phyloP scores from a whole-genome alignment of 2,888 invertebrate genomes.

The Sicus ferrugineus region DNA sequence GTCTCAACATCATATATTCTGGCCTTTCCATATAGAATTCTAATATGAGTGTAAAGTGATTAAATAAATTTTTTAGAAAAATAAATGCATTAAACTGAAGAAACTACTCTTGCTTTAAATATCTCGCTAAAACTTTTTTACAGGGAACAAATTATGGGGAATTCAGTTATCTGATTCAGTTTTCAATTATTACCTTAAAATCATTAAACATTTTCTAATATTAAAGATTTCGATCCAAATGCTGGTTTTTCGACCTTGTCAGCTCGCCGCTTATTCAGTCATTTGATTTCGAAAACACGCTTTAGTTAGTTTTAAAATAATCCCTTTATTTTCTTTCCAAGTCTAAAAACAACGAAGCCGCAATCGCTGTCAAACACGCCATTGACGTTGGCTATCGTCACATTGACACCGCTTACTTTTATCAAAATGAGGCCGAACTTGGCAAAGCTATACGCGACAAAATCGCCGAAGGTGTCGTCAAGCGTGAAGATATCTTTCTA shows the following conservation, averaged over 20 bases:
- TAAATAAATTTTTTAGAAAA: neutral
- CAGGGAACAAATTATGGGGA: too few species aligned
- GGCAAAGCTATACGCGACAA: conserved; percentile 72
- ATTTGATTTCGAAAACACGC: too few species aligned
- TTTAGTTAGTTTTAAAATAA: too few species aligned
- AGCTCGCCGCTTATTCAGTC: too few species aligned
- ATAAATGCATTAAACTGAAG: neutral
- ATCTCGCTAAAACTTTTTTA: too few species aligned
- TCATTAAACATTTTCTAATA: too few species aligned
- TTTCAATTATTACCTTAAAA: too few species aligned
- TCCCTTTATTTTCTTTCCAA: conserved; percentile 57
- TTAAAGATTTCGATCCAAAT: neutral
- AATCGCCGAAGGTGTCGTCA: conserved; percentile 71
- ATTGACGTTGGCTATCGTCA: conserved; percentile 79
- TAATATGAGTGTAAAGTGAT: conserved; percentile 23
- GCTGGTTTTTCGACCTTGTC: too few species aligned
- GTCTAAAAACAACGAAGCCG: conserved; percentile 73
- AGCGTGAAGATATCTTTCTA: conserved; percentile 73
- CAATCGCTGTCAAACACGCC: conserved; percentile 74
- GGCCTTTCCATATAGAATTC: conserved; percentile 52
- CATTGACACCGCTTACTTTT: conserved; percentile 72
- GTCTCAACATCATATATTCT: conserved; percentile 52
- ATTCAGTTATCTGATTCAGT: too few species aligned
- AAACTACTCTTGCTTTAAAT: too few species aligned
- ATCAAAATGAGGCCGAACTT: conserved; percentile 75